Base-by-base conservation (phyloP, 2,113 vertebrate species). In the Xiphophorus couchianus region DNA sequence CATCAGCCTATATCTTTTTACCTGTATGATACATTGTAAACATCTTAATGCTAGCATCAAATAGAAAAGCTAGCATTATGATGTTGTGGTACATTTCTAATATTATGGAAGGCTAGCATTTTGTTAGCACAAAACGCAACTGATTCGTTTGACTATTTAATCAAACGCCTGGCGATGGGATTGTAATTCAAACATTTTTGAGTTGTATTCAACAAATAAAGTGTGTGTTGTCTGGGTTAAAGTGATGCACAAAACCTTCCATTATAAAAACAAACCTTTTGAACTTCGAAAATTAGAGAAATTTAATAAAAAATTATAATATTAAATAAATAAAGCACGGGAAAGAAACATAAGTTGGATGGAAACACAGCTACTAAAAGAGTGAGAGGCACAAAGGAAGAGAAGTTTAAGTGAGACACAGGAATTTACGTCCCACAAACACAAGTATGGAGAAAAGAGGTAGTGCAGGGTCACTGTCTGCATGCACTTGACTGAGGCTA, bases 401-500 rank as follows among this genome's bases (percentile, higher is more conserved):
- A 73, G 69, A 22, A 68, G 74, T 74, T 28, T 65, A 72, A 82
- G 73, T 3, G 71, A 39, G 69, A 17, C 29, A 63, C 28, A 58
- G 61, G 15, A 62, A 65, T 66, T 70, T 62, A 44, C 68, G 37
- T 60, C 73, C 29, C 58, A 77, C 69, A 60, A 70, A 74, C 66
- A 39, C 37, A 81, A 19, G 5, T 63, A 73, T 77, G 82, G 63
- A 60, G 73, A 66, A 68, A 88, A 86, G 90, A 92, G 89, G 89
- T 88, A 87, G 88, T 91, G 90, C 91, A 93, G 89, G 86, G 80
- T 76, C 82, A 88, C 89, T 90, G 80, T 75, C 74, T 84, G 89
- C 91, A 92, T 93, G 91, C 90, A 91, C 86, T 85, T 81, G 82
- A 85, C 89, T 85, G 76, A 89, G 82, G 88, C 90, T 93, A 92